A percentile compares a stretch with the other conserved stretches of the same genome.
These are phyloP conservation scores for Oryzias celebensis DNA, from an alignment of 2,113 vertebrate genomes.

Conservation along the genomic window DNA sequence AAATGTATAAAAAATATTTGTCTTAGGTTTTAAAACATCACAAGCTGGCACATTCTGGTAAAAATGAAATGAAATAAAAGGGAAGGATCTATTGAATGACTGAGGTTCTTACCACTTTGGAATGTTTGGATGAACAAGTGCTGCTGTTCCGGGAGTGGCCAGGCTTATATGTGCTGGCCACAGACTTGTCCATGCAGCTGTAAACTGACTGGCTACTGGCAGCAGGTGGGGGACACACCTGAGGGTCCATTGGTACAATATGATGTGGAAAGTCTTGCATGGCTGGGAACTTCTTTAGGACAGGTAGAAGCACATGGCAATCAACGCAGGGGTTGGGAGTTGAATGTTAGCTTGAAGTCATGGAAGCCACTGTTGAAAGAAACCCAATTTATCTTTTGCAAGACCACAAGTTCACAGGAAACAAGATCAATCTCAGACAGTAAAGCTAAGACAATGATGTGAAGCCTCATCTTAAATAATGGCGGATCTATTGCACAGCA, in stretches of 20 bases:
- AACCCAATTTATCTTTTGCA: not conserved
- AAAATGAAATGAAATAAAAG: not conserved
- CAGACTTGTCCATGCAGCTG: constrained; percentile 79
- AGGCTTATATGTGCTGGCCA: constrained; percentile 47
- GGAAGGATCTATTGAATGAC: not conserved
- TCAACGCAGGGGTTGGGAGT: constrained; percentile 8
- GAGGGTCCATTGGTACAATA: constrained; percentile 62
- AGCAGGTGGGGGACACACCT: constrained; percentile 52
- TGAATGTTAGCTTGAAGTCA: not conserved
- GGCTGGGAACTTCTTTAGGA: constrained; percentile 10
- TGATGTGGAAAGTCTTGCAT: constrained; percentile 23
- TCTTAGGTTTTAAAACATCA: not conserved
- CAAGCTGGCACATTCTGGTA: not conserved
- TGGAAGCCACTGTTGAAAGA: not conserved
- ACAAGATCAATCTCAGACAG: too few relatives aligned
- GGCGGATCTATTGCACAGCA: too few relatives aligned
- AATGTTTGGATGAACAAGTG: constrained; percentile 78
- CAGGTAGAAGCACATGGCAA: constrained; percentile 26
- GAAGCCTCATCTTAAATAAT: too few relatives aligned
- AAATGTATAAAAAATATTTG: too few relatives aligned
- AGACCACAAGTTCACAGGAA: too few relatives aligned
- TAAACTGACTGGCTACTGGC: constrained; percentile 64
- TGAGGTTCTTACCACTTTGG: constrained; percentile 59
- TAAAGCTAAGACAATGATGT: too few relatives aligned
- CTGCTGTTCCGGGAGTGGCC: constrained; percentile 81